Evolutionary conservation across 2,888 invertebrate species (phyloP).

Genomic region (Scrobipalpa costella): DNA sequence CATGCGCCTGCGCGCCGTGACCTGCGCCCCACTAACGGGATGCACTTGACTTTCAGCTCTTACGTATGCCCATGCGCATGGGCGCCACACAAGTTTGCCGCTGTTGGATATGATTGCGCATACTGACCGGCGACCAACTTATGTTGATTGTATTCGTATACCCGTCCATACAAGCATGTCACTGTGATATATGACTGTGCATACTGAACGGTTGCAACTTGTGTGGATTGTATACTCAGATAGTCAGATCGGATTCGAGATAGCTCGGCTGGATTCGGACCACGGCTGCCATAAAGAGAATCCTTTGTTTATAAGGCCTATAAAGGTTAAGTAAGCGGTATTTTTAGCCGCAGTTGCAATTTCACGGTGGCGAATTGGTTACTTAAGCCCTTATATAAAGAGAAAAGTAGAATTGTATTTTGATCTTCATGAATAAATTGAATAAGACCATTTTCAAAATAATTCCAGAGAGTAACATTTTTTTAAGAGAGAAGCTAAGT

Average conservation of each 20-base stretch:
- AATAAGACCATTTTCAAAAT: too few species aligned
- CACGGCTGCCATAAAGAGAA: constrained; percentile 11
- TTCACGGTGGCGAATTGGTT: neutral
- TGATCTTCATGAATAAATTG: too few species aligned
- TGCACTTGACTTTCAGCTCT: constrained; percentile 51
- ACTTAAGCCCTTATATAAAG: too few species aligned
- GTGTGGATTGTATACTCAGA: neutral
- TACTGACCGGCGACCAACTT: neutral
- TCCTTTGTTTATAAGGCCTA: constrained; percentile 10
- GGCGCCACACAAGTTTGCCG: neutral
- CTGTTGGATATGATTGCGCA: neutral
- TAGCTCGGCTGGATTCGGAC: constrained; percentile 14
- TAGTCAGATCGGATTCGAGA: constrained; percentile 6
- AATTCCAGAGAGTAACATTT: too few species aligned
- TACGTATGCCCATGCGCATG: constrained; percentile 30
- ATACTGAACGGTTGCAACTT: neutral
- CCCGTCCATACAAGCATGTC: neutral
- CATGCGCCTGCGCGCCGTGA: constrained; percentile 44
- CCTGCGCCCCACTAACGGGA: constrained; percentile 55
- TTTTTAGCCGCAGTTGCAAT: constrained; percentile 5
- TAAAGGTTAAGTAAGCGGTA: constrained; percentile 6
- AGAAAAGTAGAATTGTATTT: too few species aligned
- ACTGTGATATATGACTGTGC: neutral
- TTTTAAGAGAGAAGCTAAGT: too few species aligned
- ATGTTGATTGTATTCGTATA: neutral